Conservation (phyloP, 1,140 invertebrate genomes). For the Elymnias hypermnestra region DNA sequence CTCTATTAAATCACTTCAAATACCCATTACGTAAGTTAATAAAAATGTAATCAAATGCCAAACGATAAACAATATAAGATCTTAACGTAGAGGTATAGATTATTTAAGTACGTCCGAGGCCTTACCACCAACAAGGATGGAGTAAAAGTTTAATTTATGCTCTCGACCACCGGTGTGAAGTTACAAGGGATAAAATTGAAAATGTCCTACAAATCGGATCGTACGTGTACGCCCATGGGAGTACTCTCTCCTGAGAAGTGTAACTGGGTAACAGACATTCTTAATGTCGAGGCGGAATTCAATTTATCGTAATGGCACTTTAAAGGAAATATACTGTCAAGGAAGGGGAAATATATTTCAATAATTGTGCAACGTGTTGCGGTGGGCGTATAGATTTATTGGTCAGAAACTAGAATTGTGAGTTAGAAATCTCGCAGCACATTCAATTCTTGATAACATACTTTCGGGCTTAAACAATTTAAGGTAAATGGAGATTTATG, state of each 20-base stretch:
- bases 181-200: slow-evolving; percentile 27
- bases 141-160: slow-evolving; percentile 26
- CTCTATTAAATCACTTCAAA: not conserved
- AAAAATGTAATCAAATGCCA: slow-evolving; percentile 6
- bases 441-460: no score
- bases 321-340: no score
- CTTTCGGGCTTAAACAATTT: no score
- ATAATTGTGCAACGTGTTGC: no score
- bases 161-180: slow-evolving; percentile 22
- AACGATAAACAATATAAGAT: slow-evolving; percentile 7
- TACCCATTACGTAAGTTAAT: slow-evolving; percentile 1
- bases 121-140: not conserved
- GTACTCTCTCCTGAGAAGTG: not conserved
- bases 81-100: slow-evolving; percentile 8
- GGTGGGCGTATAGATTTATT: no score
- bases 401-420: no score
- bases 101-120: not conserved
- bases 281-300: no score
- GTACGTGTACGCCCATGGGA: slow-evolving; percentile 18
- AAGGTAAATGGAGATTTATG: no score
- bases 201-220: slow-evolving; percentile 20
- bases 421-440: no score
- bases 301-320: no score
- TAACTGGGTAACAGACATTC: slow-evolving; percentile 6
- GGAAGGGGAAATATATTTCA: no score